A percentile compares a stretch with the other conserved stretches of the same genome.
Evolutionary conservation across 2,888 invertebrate genomes (phyloP).

Genomic region (Blastobasis lacticolella): DNA sequence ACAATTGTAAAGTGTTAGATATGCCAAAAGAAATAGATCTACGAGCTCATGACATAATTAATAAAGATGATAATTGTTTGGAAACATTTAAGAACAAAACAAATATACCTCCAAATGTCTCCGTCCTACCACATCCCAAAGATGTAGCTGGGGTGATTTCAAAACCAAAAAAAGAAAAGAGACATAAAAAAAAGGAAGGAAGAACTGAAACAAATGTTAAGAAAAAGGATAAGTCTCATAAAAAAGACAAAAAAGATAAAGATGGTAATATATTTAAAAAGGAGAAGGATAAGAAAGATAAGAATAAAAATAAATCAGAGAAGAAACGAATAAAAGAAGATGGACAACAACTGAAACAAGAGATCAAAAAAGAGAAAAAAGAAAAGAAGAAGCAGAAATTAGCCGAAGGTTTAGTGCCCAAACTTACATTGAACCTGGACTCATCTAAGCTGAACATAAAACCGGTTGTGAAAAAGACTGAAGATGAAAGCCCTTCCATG

Average conservation of each 20-base stretch:
- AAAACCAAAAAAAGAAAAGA: constrained; percentile 75
- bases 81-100: constrained; percentile 38
- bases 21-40: constrained; percentile 65
- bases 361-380: constrained; percentile 79
- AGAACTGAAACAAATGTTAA: constrained; percentile 64
- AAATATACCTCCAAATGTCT: constrained; percentile 49
- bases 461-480: constrained; percentile 79
- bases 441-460: no score
- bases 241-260: constrained; percentile 79
- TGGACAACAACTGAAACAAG: constrained; percentile 77
- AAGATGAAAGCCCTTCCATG: constrained; percentile 49
- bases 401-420: no score
- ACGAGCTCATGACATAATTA: constrained; percentile 66
- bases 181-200: constrained; percentile 69
- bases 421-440: no score
- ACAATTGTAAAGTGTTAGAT: constrained; percentile 67
- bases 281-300: constrained; percentile 81
- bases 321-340: constrained; percentile 80
- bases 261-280: constrained; percentile 76
- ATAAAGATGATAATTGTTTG: constrained; percentile 63
- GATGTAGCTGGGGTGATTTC: constrained; percentile 70
- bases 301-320: constrained; percentile 76
- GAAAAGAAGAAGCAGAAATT: constrained; percentile 82
- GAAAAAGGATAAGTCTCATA: constrained; percentile 77
- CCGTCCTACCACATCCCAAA: constrained; percentile 63